Base-by-base conservation (phyloP, 2,888 invertebrate genomes). In the Leucozona laternaria region DNA sequence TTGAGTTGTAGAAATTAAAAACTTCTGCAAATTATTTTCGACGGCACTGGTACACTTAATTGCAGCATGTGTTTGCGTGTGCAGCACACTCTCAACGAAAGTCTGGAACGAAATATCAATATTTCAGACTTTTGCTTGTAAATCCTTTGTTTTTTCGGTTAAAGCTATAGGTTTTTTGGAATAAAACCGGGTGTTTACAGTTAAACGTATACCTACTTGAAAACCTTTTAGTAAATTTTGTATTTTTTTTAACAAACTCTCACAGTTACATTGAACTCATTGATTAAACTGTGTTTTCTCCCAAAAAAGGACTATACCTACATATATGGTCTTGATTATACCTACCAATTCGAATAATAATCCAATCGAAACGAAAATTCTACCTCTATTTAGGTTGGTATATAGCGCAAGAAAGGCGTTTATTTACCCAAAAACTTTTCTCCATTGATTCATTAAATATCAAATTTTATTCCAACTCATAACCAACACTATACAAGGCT, bases 381-480 rank as follows among this genome's bases (percentile, higher is more conserved):
- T 22, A 3, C 22, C 50, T 50, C 50, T 25, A 50, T 25, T 22
- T 50, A 22, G 22, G n/a, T n/a, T n/a, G n/a, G n/a, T n/a, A n/a
- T 13, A 6, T 20, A n/a, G n/a, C n/a, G n/a, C n/a, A 25, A 53
- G 25, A n/a, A 40, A 60, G 60, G 37, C 7, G 37, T 60, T 40
- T 60, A 60, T 60, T 60, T 40, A 60, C 22, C 60, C 13, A 17
- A 15, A 5, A 37, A 37, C 22, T 22, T 40, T 60, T 17, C 34
- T 60, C 79, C 48, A 80, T 84, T 84, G 79, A 79, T 84, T 79
- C 75, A 84, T 84, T 84, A 76, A 80, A 84, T 79, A 84, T 76
- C 76, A 84, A 79, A 84, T 66, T 79, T 75, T 70, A 76, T 76
- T 71, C 79, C 76, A 70, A 15, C 55, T 57, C 77, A 62, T 66